Evolutionary conservation across 2,797 vertebrate genomes (phyloP), one percentile per base, ranked within the genome.

Genomic region (Cryptoprocta ferox): DNA sequence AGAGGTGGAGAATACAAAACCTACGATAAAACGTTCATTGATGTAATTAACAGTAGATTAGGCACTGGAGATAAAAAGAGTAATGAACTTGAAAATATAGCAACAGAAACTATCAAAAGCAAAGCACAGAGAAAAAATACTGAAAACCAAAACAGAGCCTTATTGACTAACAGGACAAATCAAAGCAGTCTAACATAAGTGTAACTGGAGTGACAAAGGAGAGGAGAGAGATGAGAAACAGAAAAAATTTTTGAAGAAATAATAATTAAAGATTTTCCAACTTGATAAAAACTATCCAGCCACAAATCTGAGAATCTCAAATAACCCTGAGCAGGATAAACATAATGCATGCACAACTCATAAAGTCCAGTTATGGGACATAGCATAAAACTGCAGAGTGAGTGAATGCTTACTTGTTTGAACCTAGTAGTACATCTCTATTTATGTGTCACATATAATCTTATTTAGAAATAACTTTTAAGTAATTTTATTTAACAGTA

Each of bases 401-500:
- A 83, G 32, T 42, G 35, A 78, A 61, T 50, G 28, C 11, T 19
- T 61, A 30, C 3, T 61, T 80, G 21, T 84, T 85, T 75, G 18
- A 53, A 53, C 37, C 5, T 19, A 32, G 28, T 14, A 32, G 26
- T 73, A 48, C 1, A 28, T 50, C 7, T 61, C 14, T 61, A 2
- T 70, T 30, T 6, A 30, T 70, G 45, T 79, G 12, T 66, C 66
- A 42, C 16, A 45, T 76, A 48, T 19, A 45, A 85, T 13, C 45
- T 95, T 61, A 59, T 30, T 59, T 68, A 26, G 16, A 83, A 87
- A 45, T 48, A 93, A 39, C 26, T 78, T 82, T 59, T 30, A 35
- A 76, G 66, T 93, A 83, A 42, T 50, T 89, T 78, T 70, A 73
- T 82, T 91, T 83, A 66, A 83, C 12, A 89, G 45, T 82, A 91